A percentile compares a stretch with the other conserved stretches of the same genome.
Evolutionary conservation across 2,888 invertebrate genomes (phyloP).

Genomic region (Azorinus chamasolen): DNA sequence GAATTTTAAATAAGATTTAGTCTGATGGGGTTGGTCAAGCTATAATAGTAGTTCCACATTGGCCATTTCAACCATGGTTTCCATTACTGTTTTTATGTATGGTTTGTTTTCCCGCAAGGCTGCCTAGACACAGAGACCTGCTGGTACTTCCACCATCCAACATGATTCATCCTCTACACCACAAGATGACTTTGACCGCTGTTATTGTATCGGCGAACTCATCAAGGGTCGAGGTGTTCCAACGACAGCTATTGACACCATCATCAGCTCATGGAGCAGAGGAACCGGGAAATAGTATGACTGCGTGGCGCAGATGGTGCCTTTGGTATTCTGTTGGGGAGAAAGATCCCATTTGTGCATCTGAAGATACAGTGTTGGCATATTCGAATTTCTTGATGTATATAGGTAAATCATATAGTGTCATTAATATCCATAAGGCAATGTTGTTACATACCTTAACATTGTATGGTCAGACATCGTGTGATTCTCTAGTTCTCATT

Average conservation of each 20-base stretch:
- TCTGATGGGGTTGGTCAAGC: slow-evolving; percentile 43
- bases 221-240: slow-evolving; percentile 29
- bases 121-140: slow-evolving; percentile 45
- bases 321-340: slow-evolving; percentile 20
- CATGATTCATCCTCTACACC: slow-evolving; percentile 16
- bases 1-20: slow-evolving; percentile 43
- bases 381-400: slow-evolving; percentile 33
- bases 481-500: slow-evolving; percentile 17
- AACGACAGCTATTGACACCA: slow-evolving; percentile 4
- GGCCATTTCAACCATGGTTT: slow-evolving; percentile 62
- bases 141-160: slow-evolving; percentile 14
- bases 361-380: slow-evolving; percentile 29
- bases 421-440: slow-evolving; percentile 50
- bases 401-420: slow-evolving; percentile 28
- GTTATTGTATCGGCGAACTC: slow-evolving; percentile 34
- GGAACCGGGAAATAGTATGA: slow-evolving; percentile 45
- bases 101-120: slow-evolving; percentile 41
- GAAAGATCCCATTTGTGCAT: slow-evolving; percentile 17
- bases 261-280: slow-evolving; percentile 26
- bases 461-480: slow-evolving; percentile 31
- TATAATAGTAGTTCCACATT: slow-evolving; percentile 44
- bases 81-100: slow-evolving; percentile 34
- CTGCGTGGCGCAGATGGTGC: slow-evolving; percentile 30
- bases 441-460: slow-evolving; percentile 41
- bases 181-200: slow-evolving; percentile 17